Evolutionary conservation across 2,113 vertebrate genomes (phyloP).

Genomic region (Gulo gulo): DNA sequence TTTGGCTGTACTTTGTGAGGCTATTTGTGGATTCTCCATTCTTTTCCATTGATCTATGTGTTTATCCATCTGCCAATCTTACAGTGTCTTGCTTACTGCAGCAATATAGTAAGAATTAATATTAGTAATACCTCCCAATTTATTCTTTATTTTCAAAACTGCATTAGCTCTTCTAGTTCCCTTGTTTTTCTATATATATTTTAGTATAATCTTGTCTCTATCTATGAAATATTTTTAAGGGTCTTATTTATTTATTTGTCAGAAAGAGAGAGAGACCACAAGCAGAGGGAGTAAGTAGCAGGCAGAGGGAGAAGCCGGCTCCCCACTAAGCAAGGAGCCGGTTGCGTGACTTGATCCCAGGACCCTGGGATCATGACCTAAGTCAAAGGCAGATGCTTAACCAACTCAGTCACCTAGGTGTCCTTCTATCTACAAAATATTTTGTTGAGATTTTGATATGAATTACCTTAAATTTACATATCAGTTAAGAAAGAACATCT

Average conservation of each 20-base stretch:
- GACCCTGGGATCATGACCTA: too few species aligned
- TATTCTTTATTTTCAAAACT: conserved; percentile 4
- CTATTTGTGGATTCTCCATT: not conserved
- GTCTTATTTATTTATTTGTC: too few species aligned
- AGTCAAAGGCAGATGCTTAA: too few species aligned
- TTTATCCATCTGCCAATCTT: not conserved
- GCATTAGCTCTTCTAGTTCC: not conserved
- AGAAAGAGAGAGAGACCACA: too few species aligned
- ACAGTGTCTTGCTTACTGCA: not conserved
- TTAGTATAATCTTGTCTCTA: not conserved
- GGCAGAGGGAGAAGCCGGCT: too few species aligned
- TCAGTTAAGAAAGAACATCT: not conserved
- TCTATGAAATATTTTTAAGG: not conserved
- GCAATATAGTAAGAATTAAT: not conserved
- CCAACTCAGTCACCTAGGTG: too few species aligned
- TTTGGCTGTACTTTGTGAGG: not conserved
- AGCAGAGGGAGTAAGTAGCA: too few species aligned
- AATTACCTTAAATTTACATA: not conserved
- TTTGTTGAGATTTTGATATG: not conserved
- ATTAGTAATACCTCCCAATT: not conserved
- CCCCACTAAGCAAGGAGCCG: too few species aligned
- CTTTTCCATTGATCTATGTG: not conserved
- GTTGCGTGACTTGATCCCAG: too few species aligned
- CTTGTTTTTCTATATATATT: not conserved
- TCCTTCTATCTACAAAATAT: not conserved